phyloP scores from a whole-genome alignment of 1,140 invertebrate genomes.

The Frieseomelitta varia region DNA sequence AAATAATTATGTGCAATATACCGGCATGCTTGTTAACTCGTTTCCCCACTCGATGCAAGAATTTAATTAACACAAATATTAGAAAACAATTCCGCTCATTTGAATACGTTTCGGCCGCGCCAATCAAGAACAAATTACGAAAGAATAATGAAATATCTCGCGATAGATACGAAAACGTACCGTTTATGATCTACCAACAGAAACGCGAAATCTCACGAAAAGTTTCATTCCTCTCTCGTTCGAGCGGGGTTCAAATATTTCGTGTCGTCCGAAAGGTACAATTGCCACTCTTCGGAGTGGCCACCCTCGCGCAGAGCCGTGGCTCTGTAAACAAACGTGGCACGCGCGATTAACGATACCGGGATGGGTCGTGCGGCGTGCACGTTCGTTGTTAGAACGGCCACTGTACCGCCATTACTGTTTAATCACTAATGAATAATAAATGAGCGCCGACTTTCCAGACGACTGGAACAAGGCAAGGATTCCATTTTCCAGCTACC shows the following conservation, averaged over 20 bases:
- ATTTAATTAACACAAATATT: background rate
- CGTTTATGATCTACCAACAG: too few species aligned
- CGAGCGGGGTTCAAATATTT: background rate
- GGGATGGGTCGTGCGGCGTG: background rate
- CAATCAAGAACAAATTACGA: background rate
- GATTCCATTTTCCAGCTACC: background rate
- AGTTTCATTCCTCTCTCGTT: background rate
- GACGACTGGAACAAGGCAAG: background rate
- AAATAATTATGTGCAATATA: background rate
- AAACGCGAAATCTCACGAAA: background rate
- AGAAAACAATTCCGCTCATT: background rate
- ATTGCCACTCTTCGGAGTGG: background rate
- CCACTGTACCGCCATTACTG: background rate
- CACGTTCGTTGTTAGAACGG: background rate
- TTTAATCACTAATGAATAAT: constrained; percentile 34
- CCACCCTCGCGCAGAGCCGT: background rate
- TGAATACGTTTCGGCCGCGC: background rate
- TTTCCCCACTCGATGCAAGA: background rate
- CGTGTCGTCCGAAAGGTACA: background rate
- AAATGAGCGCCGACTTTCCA: background rate
- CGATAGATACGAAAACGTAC: background rate
- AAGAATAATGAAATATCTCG: background rate
- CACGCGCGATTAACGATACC: constrained; percentile 6
- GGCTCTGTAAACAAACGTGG: background rate
- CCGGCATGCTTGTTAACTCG: background rate